Evolutionary conservation across 2,113 vertebrate species (phyloP).

Genomic region (Myocastor coypus): DNA sequence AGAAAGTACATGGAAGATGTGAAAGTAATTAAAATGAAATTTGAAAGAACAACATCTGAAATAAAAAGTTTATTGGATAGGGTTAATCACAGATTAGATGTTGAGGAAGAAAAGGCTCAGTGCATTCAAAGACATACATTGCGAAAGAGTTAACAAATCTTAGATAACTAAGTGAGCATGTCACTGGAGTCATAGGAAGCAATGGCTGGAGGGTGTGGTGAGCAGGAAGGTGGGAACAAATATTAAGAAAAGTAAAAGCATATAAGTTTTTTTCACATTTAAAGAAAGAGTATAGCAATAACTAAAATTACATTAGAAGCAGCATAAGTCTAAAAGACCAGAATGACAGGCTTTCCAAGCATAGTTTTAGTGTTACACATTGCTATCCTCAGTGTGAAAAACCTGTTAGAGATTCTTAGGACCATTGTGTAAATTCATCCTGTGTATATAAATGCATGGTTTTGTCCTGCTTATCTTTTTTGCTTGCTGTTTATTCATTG

Average conservation of each 20-base stretch:
- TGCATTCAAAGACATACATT: neutral
- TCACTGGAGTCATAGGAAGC: neutral
- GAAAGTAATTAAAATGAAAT: slow-evolving; percentile 21
- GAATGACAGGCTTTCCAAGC: too few species aligned
- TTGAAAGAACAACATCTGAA: neutral
- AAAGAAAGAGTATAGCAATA: too few species aligned
- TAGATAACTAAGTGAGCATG: neutral
- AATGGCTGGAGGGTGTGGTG: neutral
- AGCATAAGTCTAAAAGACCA: too few species aligned
- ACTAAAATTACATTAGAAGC: too few species aligned
- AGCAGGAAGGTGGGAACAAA: neutral
- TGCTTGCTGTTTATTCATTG: too few species aligned
- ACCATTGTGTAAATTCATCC: too few species aligned
- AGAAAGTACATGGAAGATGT: neutral
- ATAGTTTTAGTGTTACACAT: too few species aligned
- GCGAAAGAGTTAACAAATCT: neutral
- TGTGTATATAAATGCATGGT: too few species aligned
- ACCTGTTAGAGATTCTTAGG: too few species aligned
- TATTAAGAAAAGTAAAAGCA: neutral
- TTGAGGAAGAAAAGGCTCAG: neutral
- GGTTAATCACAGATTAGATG: neutral
- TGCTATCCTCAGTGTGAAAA: too few species aligned
- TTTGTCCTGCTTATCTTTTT: too few species aligned
- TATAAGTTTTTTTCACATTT: neutral
- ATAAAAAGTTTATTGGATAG: neutral